A percentile compares a stretch with the other conserved stretches of the same genome.
phyloP scores from a whole-genome alignment of 1,140 invertebrate species.

The Drosophila sulfurigaster region DNA sequence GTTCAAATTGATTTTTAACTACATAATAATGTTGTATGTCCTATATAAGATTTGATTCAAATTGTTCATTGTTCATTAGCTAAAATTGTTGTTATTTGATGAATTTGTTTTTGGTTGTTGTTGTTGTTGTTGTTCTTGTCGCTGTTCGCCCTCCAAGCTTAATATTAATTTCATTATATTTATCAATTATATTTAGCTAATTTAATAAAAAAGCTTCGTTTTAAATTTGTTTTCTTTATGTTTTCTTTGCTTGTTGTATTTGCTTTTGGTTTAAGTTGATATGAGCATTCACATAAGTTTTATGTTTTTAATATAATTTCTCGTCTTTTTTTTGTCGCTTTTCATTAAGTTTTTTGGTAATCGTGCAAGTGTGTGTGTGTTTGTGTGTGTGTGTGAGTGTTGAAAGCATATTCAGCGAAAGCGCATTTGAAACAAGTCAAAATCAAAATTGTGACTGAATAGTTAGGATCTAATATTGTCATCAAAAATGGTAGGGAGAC shows the following conservation, averaged over 20 bases:
- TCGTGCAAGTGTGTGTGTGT: constrained; percentile 29
- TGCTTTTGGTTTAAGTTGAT: constrained; percentile 57
- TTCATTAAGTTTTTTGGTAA: neutral
- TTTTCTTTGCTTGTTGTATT: constrained; percentile 26
- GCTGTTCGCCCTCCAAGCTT: constrained; percentile 49
- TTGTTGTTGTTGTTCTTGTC: constrained; percentile 33
- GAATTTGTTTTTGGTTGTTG: constrained; percentile 27
- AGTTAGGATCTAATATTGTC: constrained; percentile 81
- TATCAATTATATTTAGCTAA: constrained; percentile 66
- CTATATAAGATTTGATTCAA: constrained; percentile 78
- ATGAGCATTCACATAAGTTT: constrained; percentile 77
- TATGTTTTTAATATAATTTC: constrained; percentile 22
- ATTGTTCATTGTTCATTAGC: constrained; percentile 63
- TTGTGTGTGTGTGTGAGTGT: neutral
- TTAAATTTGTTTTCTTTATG: constrained; percentile 22
- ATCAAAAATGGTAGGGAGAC: constrained; percentile 64
- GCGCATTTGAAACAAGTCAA: constrained; percentile 36
- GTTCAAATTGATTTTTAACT: constrained; percentile 68
- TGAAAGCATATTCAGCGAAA: constrained; percentile 11
- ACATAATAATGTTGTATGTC: constrained; percentile 74
- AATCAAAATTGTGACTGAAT: constrained; percentile 30
- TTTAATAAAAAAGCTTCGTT: constrained; percentile 66
- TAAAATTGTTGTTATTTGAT: constrained; percentile 56
- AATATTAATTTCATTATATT: constrained; percentile 23
- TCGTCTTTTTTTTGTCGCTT: neutral